Evolutionary conservation across 2,888 invertebrate genomes (phyloP).

Genomic region (Sinohyriopsis cumingii): DNA sequence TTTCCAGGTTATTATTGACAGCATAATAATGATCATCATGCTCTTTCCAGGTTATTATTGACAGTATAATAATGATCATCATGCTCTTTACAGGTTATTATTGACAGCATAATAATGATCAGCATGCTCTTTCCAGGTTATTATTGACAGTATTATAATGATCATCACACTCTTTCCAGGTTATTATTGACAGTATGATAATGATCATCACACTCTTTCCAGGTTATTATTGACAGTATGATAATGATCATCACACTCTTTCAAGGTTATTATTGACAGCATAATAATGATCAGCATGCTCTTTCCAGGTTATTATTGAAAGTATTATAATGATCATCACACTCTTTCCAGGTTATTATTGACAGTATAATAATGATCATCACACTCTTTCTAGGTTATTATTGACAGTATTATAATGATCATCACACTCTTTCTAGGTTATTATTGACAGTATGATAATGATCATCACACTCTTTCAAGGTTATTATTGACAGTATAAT

Average conservation of each 20-base stretch:
- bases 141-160: constrained; percentile 77
- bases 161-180: constrained; percentile 78
- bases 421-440: too few relatives aligned
- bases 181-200: constrained; percentile 79
- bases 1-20: constrained; percentile 80
- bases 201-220: constrained; percentile 76
- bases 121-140: constrained; percentile 79
- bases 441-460: too few relatives aligned
- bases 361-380: too few relatives aligned
- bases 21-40: constrained; percentile 76
- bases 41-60: constrained; percentile 81
- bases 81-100: constrained; percentile 81
- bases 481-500: too few relatives aligned
- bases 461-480: too few relatives aligned
- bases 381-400: too few relatives aligned
- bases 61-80: constrained; percentile 76
- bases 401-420: too few relatives aligned
- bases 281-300: constrained; percentile 75
- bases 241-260: constrained; percentile 75
- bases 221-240: constrained; percentile 81
- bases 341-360: too few relatives aligned
- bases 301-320: constrained; percentile 81
- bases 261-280: constrained; percentile 81
- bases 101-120: constrained; percentile 77
- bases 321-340: constrained; percentile 70